Evolutionary conservation across 2,888 invertebrate genomes (phyloP), one percentile per base, ranked within the genome.

Genomic region (Agriotes lineatus): DNA sequence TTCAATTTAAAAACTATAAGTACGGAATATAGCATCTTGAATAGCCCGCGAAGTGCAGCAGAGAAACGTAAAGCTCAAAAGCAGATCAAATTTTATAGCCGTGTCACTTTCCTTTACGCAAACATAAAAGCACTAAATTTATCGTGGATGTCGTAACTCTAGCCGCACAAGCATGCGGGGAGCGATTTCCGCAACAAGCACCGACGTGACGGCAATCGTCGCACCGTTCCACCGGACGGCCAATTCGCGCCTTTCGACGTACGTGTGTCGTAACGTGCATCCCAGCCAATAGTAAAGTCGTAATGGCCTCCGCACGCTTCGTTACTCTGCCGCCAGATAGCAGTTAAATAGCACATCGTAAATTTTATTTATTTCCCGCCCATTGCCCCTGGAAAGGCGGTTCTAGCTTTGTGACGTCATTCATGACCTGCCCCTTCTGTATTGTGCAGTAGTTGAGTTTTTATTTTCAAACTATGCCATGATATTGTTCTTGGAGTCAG

Each of bases 261-360:
- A 75, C 73, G 77, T 73, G 73, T 59, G 77, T 80, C 78, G 60
- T 72, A n/a, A 59, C 61, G 50, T 67, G 71, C 71, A 60, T 71
- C 75, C 79, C 83, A 84, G 84, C 88, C 88, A 88, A 88, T 88
- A 85, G 86, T 85, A 83, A 81, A 79, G 82, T 83, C 85, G 87
- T 88, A 87, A 88, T 88, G 88, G 88, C 88, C 86, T 85, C 87
- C 86, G 83, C 82, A 83, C 82, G 82, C 80, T 85, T 84, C 84
- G 81, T 81, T 82, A 82, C 82, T 82, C 81, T 81, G 83, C 85
- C 86, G 85, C 85, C 86, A 88, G 88, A 88, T 88, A 87, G 85
- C 87, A 83, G 82, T 84, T 84, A 84, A 83, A 84, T 84, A 83
- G 85, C 85, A 85, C 85, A 76, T 85, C 85, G 78, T 85, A 85